Evolutionary conservation across 2,888 invertebrate genomes (phyloP).

Genomic region (Chrysolina haemoptera): DNA sequence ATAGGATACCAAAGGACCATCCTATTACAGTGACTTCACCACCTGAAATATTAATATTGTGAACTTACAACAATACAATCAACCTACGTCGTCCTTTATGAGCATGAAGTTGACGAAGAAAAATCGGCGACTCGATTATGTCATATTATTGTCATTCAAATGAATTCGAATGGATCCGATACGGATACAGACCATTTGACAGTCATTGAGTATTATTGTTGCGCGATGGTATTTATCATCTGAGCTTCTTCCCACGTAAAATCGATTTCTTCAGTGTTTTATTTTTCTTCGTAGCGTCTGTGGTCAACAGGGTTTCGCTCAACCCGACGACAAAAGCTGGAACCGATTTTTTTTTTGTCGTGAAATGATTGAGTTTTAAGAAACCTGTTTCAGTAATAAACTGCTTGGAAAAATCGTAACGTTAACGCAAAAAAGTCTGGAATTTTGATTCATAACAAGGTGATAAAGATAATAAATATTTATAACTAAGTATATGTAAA

Average conservation of each 20-base stretch:
- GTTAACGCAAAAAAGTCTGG: too few relatives aligned
- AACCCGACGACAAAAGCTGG: too few relatives aligned
- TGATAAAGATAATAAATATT: neutral
- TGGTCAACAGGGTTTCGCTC: too few relatives aligned
- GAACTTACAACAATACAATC: neutral
- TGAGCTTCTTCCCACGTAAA: neutral
- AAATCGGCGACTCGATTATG: neutral
- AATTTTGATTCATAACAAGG: neutral
- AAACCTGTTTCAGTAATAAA: too few relatives aligned
- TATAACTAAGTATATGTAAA: too few relatives aligned
- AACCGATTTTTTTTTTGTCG: too few relatives aligned
- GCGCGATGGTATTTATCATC: neutral
- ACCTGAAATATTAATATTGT: too few relatives aligned
- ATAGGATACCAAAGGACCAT: too few relatives aligned
- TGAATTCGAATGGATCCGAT: neutral
- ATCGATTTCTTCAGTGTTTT: neutral
- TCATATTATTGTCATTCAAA: neutral
- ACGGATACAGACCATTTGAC: neutral
- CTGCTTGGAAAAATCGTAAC: too few relatives aligned
- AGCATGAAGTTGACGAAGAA: neutral
- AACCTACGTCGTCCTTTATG: neutral
- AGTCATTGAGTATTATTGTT: neutral
- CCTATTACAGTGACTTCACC: too few relatives aligned
- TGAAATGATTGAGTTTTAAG: too few relatives aligned
- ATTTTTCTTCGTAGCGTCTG: too few relatives aligned